Base-by-base conservation (phyloP, 2,888 invertebrate genomes). In the Cephus rjabovi region DNA sequence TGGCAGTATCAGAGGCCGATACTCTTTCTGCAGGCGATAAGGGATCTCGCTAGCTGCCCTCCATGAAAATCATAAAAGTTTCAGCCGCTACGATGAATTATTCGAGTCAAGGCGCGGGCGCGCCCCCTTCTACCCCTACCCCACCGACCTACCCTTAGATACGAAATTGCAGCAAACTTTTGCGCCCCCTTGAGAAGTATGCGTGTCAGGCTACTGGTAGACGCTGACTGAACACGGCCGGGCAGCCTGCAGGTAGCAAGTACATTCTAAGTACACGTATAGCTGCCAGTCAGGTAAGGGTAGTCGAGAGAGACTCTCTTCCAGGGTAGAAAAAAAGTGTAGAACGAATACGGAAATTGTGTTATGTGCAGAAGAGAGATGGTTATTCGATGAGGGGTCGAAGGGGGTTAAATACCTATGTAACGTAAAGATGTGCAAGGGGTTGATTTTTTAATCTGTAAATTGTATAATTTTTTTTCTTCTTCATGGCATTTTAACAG, bases 111-210 rank as follows among this genome's bases (percentile, higher is more conserved):
- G 81, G 84, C 56, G 56, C 56, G 56, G 23, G 56, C 56, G 56
- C 23, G 15, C 2, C 40, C 9, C 23, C 56, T 56, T 23, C 40
- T 6, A 15, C 40, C 40, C 23, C 23, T 15, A 23, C 40, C 23
- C 40, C 40, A 0, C 23, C 40, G 2, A 6, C 6, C 56, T 23
- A 9, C 23, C 56, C 56, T 23, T 23, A 84, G 81, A 86, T 83
- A 83, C 82, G 82, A 83, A 86, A 84, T 82, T 84, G 85, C 84
- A 82, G 85, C 81, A 86, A 86, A 86, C 81, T 86, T 85, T 86
- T 80, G 70, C 34, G 74, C 40, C n/a, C 70, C 40, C 79, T 76
- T 82, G 35, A 34, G 75, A 79, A 74, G 81, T 73, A 33, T 71
- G 34, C 15, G 12, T 75, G 70, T 71, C 56, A 23, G 23, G 56